Base-by-base conservation (phyloP, 2,797 vertebrate species). In the Geotrypetes seraphini region DNA sequence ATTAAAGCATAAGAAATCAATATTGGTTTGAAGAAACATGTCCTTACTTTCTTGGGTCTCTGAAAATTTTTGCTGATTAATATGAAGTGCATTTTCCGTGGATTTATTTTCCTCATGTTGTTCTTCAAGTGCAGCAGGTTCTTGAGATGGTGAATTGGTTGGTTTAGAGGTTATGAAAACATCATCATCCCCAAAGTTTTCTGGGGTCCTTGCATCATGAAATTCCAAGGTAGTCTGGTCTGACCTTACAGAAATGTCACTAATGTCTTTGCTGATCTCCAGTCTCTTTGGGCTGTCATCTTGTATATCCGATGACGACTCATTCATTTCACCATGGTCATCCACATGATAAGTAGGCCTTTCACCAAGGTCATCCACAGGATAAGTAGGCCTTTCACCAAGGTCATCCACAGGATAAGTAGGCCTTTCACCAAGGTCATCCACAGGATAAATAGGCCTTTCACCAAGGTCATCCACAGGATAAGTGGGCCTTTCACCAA, bases 211-310 rank as follows among this genome's bases (percentile, higher is more conserved):
- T 7, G 88, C 85, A 48, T 92, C 87, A 5, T 83, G 82, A 49
- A 71, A 92, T 28, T 94, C 91, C 21, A 88, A 60, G 8, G 83
- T 83, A 19, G 81, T 84, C 45, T 92, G 85, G 16, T 84, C 75
- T 14, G 87, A 91, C 12, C 45, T 74, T 19, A 61, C 39, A 35
- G 87, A 87, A 3, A 42, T 11, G 2, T 52, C 62, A 48, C 85
- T 87, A 1, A 69, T 57, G 41, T 89, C 83, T 59, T 47, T 80
- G 65, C 47, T 84, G 54, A 42, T 26, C 66, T 75, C 62, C 21
- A 49, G 31, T 37, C 65, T 70, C 39, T 72, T 56, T 34, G 63
- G 29, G 30, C 28, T 31, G 17, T 28, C 36, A 14, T 36, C 46
- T 16, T 26, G 5, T 12, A 49, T 14, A 19, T 28, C 39, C 42